Conservation (phyloP, 1,140 invertebrate species). For the Bombus soroeensis region DNA sequence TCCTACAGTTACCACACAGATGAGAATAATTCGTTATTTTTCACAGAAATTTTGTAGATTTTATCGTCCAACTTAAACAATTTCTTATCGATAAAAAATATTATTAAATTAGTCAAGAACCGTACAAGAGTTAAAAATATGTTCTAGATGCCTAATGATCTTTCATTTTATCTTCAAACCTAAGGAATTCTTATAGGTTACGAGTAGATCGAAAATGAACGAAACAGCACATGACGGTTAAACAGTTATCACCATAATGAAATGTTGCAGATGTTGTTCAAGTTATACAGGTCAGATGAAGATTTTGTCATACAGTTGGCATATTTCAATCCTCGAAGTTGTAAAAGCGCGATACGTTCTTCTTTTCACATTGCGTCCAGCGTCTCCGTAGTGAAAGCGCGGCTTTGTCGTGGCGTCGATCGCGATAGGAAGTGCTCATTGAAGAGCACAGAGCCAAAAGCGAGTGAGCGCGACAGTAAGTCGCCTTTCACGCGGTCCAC, state of each 20-base stretch:
- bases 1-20: neutral
- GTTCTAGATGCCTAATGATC: too few relatives aligned
- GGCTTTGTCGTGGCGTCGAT: slow-evolving; percentile 35
- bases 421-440: slow-evolving; percentile 34
- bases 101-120: too few relatives aligned
- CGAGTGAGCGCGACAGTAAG: slow-evolving; percentile 32
- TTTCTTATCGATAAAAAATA: neutral
- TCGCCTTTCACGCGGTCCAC: slow-evolving; percentile 42
- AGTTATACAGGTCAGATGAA: neutral
- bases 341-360: neutral
- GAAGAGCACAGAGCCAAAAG: slow-evolving; percentile 13
- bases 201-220: too few relatives aligned
- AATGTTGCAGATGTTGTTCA: neutral
- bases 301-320: neutral
- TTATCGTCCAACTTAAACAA: neutral
- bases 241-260: neutral
- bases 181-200: too few relatives aligned
- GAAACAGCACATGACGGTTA: neutral
- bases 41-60: neutral
- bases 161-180: neutral
- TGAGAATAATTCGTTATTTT: neutral
- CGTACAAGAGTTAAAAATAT: too few relatives aligned
- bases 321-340: neutral
- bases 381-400: slow-evolving; percentile 1
- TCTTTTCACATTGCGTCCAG: neutral